These are phyloP conservation scores for Spheniscus mendiculus DNA, from an alignment of 2,113 vertebrate genomes.

Conservation along the genomic window DNA sequence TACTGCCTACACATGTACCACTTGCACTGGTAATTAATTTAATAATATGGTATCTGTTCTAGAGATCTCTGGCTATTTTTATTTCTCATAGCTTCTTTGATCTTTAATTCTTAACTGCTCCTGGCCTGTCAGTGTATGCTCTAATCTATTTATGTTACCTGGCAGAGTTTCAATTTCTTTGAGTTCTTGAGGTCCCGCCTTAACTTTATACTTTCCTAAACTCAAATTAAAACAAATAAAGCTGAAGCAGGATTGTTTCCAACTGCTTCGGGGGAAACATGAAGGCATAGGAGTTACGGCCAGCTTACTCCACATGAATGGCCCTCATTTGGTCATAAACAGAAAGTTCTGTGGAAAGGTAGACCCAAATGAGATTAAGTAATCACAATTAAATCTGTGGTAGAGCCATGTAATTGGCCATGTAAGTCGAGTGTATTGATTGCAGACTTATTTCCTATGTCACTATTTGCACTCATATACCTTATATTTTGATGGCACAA, in stretches of 20 bases:
- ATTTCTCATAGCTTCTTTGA: background rate
- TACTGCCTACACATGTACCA: background rate
- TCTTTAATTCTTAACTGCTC: background rate
- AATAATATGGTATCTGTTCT: background rate
- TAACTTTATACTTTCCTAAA: background rate
- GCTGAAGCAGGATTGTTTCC: background rate
- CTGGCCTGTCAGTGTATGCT: background rate
- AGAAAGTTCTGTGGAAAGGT: background rate
- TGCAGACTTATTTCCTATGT: background rate
- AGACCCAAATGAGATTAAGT: background rate
- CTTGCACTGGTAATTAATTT: background rate
- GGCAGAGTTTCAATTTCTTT: background rate
- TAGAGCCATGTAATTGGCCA: background rate
- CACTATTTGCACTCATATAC: background rate
- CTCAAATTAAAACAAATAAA: slow-evolving; percentile 3
- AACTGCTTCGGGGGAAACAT: background rate
- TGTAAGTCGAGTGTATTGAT: background rate
- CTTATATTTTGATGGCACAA: background rate
- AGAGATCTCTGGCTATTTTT: background rate
- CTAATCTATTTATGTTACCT: background rate
- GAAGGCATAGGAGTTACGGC: background rate
- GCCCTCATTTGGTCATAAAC: background rate
- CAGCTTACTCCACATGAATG: background rate
- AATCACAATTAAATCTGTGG: background rate
- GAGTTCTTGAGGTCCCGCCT: background rate